Percentiles rank a stretch among this genome's conserved stretches.
These are phyloP conservation scores for Monarcha castaneiventris DNA, from an alignment of 2,113 vertebrate species.

Conservation along the genomic window DNA sequence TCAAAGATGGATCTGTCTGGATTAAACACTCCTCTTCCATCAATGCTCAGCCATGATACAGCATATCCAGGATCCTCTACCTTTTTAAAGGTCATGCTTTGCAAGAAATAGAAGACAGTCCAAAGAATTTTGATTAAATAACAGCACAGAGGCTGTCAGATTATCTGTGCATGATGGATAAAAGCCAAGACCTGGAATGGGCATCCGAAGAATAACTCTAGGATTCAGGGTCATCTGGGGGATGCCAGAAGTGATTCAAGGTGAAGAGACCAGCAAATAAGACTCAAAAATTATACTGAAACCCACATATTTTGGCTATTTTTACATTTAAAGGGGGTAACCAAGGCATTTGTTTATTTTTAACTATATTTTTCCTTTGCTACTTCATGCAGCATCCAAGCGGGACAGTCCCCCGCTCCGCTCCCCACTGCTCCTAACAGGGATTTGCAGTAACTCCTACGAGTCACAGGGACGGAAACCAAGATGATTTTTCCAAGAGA, in stretches of 20 bases:
- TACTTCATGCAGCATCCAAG: neutral
- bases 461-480: neutral
- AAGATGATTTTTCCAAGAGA: neutral
- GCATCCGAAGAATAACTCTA: neutral
- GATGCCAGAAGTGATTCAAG: neutral
- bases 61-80: neutral
- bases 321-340: neutral
- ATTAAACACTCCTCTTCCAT: neutral
- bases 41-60: neutral
- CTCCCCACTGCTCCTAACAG: neutral
- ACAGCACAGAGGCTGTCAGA: neutral
- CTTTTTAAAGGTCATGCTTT: neutral
- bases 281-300: neutral
- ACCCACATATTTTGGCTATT: neutral
- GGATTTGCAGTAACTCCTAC: neutral
- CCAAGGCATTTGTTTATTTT: neutral
- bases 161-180: neutral
- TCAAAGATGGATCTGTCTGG: neutral
- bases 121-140: neutral
- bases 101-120: neutral
- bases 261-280: neutral
- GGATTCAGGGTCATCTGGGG: neutral
- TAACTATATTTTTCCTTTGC: neutral
- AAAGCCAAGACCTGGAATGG: neutral
- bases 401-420: accelerated